Evolutionary conservation across 1,140 invertebrate genomes (phyloP).

Genomic region (Thereuonema tuberculata): DNA sequence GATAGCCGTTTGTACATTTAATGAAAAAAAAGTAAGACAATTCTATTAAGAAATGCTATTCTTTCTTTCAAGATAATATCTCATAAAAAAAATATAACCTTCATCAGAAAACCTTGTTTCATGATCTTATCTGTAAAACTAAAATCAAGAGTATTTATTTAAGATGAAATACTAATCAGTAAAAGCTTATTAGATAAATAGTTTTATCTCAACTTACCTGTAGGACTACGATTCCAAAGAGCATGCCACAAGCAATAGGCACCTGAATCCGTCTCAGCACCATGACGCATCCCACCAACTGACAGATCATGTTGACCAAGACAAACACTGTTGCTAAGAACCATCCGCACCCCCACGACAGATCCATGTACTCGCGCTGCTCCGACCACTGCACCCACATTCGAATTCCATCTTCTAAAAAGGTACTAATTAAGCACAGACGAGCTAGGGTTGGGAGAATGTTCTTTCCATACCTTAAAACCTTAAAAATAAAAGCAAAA

Average conservation of each 20-base stretch:
- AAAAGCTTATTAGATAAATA: no score
- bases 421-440: slow-evolving; percentile 96
- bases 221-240: slow-evolving; percentile 92
- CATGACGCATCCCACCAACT: slow-evolving; percentile 90
- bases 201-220: no score
- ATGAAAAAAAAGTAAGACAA: no score
- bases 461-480: slow-evolving; percentile 81
- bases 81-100: no score
- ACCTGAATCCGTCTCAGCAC: slow-evolving; percentile 85
- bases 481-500: slow-evolving; percentile 43
- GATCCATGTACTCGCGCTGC: slow-evolving; percentile 95
- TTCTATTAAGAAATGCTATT: no score
- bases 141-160: no score
- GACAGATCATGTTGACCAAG: slow-evolving; percentile 84
- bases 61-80: no score
- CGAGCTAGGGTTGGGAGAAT: slow-evolving; percentile 88
- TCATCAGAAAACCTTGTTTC: no score
- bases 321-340: slow-evolving; percentile 87
- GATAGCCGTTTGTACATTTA: no score
- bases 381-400: slow-evolving; percentile 99
- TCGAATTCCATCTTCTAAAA: slow-evolving; percentile 95
- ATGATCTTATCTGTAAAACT: no score
- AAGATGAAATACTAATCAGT: no score
- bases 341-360: slow-evolving; percentile 93
- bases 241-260: slow-evolving; percentile 79